phyloP scores from a whole-genome alignment of 2,113 vertebrate species.

The Tonatia bakeri region DNA sequence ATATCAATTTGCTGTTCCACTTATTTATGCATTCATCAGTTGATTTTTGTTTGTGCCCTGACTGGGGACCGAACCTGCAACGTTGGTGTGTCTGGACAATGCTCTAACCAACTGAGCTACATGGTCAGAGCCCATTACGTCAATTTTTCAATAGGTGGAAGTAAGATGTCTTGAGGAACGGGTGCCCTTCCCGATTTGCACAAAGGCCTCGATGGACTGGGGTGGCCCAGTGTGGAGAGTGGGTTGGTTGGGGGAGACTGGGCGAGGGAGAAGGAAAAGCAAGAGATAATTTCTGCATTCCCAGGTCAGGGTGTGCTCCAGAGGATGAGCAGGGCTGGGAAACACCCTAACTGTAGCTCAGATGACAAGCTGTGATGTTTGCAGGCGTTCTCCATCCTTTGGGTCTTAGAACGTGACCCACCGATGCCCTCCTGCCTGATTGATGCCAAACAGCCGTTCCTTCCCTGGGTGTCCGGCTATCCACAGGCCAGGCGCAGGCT shows the following conservation, averaged over 20 bases:
- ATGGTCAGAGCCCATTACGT: no score
- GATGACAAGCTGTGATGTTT: neutral
- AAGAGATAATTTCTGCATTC: neutral
- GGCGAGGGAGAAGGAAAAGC: neutral
- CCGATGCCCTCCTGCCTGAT: rapidly evolving
- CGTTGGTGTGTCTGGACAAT: no score
- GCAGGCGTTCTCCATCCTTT: neutral
- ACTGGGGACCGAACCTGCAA: no score
- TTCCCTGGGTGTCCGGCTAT: neutral
- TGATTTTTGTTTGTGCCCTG: no score
- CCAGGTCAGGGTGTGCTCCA: neutral
- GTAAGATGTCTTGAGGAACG: neutral
- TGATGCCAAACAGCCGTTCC: neutral
- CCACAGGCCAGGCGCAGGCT: neutral
- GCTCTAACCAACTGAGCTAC: no score
- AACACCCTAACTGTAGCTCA: neutral
- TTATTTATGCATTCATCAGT: no score
- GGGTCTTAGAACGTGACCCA: neutral
- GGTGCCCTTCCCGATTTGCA: neutral
- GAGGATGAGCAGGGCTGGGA: neutral
- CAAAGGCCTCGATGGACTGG: neutral
- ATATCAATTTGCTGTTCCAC: no score
- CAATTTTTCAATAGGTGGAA: neutral
- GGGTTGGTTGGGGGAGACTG: neutral
- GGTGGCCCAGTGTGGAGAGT: neutral